Evolutionary conservation across 1,140 invertebrate species (phyloP).

Genomic region (Pogonus chalceus): DNA sequence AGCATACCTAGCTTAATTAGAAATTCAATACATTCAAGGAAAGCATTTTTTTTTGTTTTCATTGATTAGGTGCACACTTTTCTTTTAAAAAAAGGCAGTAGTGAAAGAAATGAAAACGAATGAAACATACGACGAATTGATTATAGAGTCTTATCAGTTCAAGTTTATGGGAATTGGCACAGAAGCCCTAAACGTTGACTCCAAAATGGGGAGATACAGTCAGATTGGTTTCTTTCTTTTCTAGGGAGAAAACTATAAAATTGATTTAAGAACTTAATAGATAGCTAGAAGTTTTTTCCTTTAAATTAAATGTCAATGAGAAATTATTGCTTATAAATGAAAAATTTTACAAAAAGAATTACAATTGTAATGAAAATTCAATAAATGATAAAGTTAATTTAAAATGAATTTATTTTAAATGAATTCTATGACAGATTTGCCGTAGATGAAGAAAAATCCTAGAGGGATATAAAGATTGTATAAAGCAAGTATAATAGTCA

Average conservation of each 20-base stretch:
- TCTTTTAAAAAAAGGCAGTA: too few relatives aligned
- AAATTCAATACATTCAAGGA: too few relatives aligned
- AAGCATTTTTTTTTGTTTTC: too few relatives aligned
- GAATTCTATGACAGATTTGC: too few relatives aligned
- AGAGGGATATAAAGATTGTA: too few relatives aligned
- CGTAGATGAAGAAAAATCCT: too few relatives aligned
- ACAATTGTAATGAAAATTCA: not conserved
- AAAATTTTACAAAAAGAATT: not conserved
- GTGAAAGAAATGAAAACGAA: too few relatives aligned
- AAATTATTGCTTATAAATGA: not conserved
- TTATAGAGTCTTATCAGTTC: not conserved
- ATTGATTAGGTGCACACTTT: too few relatives aligned
- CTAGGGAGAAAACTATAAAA: slow-evolving; percentile 1
- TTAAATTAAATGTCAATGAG: slow-evolving; percentile 3
- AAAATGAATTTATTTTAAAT: too few relatives aligned
- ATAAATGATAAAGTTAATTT: too few relatives aligned
- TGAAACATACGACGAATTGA: slow-evolving; percentile 3
- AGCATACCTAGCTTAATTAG: too few relatives aligned
- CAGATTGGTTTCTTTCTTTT: not conserved
- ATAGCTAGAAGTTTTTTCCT: not conserved
- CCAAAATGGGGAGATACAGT: not conserved
- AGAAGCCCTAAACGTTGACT: not conserved
- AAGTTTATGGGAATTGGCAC: not conserved
- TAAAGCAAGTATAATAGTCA: too few relatives aligned
- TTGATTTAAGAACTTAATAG: not conserved